phyloP scores from a whole-genome alignment of 2,888 invertebrate genomes.

The Osedax fenrisi region DNA sequence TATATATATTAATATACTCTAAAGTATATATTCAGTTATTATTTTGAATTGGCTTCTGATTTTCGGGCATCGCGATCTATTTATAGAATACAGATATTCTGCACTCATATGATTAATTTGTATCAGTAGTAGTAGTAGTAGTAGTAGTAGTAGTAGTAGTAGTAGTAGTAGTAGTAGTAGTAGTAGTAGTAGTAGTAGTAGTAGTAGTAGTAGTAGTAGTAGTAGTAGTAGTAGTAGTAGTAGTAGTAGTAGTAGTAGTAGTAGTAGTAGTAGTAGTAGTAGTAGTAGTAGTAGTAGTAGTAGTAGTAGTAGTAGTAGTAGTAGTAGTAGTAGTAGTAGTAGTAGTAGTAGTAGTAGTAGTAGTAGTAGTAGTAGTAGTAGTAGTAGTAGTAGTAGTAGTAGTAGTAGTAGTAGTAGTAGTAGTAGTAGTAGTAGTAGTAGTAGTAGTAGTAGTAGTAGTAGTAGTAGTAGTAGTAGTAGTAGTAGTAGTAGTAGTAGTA shows the following conservation, averaged over 20 bases:
- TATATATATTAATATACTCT: too few relatives aligned
- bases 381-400: too few relatives aligned
- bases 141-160: background rate
- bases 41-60: too few relatives aligned
- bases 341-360: too few relatives aligned
- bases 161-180: background rate
- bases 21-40: too few relatives aligned
- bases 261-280: background rate
- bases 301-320: background rate
- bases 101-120: background rate
- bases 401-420: too few relatives aligned
- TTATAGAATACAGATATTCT: too few relatives aligned
- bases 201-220: background rate
- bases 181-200: background rate
- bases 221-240: background rate
- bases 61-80: too few relatives aligned
- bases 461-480: background rate
- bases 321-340: background rate
- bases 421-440: background rate
- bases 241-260: background rate
- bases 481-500: background rate
- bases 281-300: background rate
- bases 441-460: background rate
- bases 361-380: too few relatives aligned
- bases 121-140: background rate